Percentiles rank a stretch among this genome's conserved stretches.
phyloP scores from a whole-genome alignment of 2,888 invertebrate species.

The Caenorhabditis japonica region DNA sequence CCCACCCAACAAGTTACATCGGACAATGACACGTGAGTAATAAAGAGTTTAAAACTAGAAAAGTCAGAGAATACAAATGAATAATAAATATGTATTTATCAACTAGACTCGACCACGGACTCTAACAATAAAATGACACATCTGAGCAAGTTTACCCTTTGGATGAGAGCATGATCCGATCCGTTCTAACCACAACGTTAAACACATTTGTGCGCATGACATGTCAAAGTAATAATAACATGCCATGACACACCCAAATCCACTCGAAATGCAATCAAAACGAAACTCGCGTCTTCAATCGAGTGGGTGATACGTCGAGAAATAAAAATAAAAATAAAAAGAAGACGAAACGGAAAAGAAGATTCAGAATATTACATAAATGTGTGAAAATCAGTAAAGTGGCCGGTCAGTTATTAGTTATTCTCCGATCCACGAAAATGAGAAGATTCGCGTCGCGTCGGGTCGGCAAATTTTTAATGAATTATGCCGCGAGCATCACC shows the following conservation, averaged over 20 bases:
- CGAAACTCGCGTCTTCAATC: not conserved
- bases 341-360: slow-evolving; percentile 27
- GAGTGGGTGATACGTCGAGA: not conserved
- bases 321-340: not conserved
- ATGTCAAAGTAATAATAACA: no score
- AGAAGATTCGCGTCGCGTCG: no score
- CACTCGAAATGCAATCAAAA: slow-evolving; percentile 51
- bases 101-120: no score
- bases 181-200: no score
- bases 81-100: no score
- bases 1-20: no score
- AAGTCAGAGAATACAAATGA: no score
- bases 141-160: no score
- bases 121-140: no score
- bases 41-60: no score
- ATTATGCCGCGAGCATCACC: slow-evolving; percentile 36
- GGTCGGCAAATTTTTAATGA: slow-evolving; percentile 47
- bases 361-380: not conserved
- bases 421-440: slow-evolving; percentile 14
- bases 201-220: not conserved
- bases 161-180: no score
- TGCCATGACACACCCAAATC: slow-evolving; percentile 8
- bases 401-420: slow-evolving; percentile 34
- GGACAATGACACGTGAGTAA: no score
- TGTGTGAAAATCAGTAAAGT: not conserved